Percentiles rank a stretch among this genome's conserved stretches.
Evolutionary conservation across 2,797 vertebrate species (phyloP).

Genomic region (Artibeus jamaicensis): DNA sequence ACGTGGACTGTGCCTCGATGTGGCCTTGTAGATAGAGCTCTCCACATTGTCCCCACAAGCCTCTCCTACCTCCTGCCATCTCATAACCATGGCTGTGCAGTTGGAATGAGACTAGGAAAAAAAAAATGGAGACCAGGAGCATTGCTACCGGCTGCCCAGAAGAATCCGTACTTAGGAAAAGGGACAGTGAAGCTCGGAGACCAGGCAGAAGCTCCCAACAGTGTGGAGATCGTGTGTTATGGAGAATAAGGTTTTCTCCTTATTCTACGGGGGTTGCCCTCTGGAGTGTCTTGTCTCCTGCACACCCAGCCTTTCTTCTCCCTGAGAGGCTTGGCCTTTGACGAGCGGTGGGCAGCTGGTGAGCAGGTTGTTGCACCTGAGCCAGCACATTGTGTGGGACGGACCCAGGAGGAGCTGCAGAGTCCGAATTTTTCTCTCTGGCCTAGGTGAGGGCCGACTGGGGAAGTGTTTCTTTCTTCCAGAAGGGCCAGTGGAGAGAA

Average conservation of each 20-base stretch:
- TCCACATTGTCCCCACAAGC: no score
- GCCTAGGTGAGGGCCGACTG: background rate
- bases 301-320: background rate
- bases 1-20: no score
- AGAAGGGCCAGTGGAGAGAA: background rate
- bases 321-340: background rate
- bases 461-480: background rate
- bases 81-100: no score
- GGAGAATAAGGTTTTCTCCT: background rate
- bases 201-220: background rate
- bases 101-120: no score
- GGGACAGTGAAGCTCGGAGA: background rate
- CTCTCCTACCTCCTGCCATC: no score
- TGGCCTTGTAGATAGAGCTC: no score
- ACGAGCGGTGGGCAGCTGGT: background rate
- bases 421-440: background rate
- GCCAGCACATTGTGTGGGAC: background rate
- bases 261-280: background rate
- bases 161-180: background rate
- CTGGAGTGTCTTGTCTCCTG: background rate
- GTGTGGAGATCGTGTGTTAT: rapidly evolving
- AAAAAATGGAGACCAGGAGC: no score
- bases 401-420: background rate
- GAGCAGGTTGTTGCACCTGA: background rate
- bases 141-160: no score